A percentile compares a stretch with the other conserved stretches of the same genome.
Evolutionary conservation across 2,888 invertebrate species (phyloP).

Genomic region (Vesta saturnalis): DNA sequence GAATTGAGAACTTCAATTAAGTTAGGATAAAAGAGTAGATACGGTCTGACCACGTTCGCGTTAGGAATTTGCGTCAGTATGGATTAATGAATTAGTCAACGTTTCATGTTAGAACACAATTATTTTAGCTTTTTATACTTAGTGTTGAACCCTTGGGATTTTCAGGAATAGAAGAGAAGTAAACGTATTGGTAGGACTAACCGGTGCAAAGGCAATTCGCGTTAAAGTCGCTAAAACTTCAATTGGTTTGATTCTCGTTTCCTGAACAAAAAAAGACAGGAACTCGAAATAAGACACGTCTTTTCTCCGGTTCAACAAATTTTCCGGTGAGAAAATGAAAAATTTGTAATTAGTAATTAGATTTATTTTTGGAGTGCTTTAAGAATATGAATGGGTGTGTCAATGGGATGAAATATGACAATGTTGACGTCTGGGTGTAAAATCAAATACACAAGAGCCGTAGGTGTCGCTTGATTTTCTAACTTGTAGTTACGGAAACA

Average conservation of each 20-base stretch:
- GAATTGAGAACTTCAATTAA: slow-evolving; percentile 35
- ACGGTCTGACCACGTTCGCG: slow-evolving; percentile 21
- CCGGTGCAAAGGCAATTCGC: too few relatives aligned
- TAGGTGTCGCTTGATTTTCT: slow-evolving; percentile 17
- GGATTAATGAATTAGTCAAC: slow-evolving; percentile 29
- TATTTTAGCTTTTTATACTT: slow-evolving; percentile 11
- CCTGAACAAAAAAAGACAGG: too few relatives aligned
- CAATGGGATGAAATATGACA: not conserved
- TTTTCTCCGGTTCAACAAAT: slow-evolving; percentile 4
- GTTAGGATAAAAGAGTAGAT: slow-evolving; percentile 29
- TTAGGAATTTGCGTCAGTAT: slow-evolving; percentile 27
- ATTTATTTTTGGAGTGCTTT: not conserved
- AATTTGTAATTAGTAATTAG: not conserved
- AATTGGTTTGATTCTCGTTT: not conserved
- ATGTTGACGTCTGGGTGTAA: not conserved
- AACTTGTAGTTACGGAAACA: slow-evolving; percentile 22
- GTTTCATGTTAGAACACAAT: slow-evolving; percentile 19
- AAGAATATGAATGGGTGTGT: not conserved
- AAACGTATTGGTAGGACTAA: too few relatives aligned
- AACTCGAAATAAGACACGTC: not conserved
- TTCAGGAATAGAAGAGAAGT: not conserved
- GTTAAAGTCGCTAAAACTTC: not conserved
- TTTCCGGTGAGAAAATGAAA: not conserved
- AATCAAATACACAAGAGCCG: slow-evolving; percentile 11
- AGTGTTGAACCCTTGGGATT: not conserved